These are phyloP conservation scores for Orcinus orca DNA, from an alignment of 2,113 vertebrate genomes.

Conservation along the genomic window DNA sequence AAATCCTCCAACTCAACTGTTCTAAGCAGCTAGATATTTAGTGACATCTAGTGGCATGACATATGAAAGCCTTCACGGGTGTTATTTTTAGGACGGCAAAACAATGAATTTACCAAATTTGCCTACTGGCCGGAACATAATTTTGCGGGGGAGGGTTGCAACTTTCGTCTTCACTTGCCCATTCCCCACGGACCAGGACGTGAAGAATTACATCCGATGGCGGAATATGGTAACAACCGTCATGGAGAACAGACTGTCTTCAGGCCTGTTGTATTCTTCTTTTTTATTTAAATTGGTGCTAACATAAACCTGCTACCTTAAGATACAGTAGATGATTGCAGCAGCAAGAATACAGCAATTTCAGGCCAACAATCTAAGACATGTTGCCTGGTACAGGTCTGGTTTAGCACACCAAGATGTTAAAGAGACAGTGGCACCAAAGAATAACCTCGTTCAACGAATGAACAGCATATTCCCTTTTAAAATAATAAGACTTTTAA, in stretches of 20 bases:
- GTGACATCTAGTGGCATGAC: conserved; percentile 70
- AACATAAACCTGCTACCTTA: not conserved
- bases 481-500: not conserved
- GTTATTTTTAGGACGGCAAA: not conserved
- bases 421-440: not conserved
- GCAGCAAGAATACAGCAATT: not conserved
- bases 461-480: not conserved
- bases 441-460: not conserved
- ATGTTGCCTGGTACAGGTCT: not conserved
- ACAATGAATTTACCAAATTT: not conserved
- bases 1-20: not conserved
- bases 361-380: not conserved
- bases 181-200: not conserved
- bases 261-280: not conserved
- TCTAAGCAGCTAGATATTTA: conserved; percentile 62
- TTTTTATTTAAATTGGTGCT: conserved; percentile 2
- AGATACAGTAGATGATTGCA: not conserved
- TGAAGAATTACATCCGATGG: not conserved
- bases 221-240: not conserved
- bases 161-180: not conserved
- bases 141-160: not conserved
- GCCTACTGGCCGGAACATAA: not conserved
- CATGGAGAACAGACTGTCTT: not conserved
- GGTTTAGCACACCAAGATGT: too few species aligned
- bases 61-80: not conserved